A percentile compares a stretch with the other conserved stretches of the same genome.
Evolutionary conservation across 2,113 vertebrate species (phyloP).

Genomic region (Psophia crepitans): DNA sequence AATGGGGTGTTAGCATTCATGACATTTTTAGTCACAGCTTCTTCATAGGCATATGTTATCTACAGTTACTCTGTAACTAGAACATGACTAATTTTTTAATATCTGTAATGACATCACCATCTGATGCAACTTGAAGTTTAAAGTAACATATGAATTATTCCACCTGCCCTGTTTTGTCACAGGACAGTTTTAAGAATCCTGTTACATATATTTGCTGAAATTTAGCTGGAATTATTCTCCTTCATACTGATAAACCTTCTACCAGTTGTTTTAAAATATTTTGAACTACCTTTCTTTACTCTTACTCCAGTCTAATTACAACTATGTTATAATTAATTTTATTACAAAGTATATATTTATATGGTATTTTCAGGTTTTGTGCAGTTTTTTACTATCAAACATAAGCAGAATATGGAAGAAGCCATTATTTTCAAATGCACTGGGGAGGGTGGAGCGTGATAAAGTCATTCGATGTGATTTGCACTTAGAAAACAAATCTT

Average conservation of each 20-base stretch:
- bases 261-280: neutral
- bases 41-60: neutral
- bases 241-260: neutral
- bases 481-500: neutral
- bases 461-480: neutral
- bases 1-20: neutral
- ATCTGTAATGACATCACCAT: neutral
- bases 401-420: neutral
- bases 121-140: neutral
- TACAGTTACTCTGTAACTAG: neutral
- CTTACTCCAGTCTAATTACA: neutral
- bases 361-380: neutral
- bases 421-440: neutral
- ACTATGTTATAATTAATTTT: neutral
- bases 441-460: neutral
- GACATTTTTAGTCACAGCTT: neutral
- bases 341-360: neutral
- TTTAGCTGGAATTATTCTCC: neutral
- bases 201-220: neutral
- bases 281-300: neutral
- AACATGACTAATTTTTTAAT: neutral
- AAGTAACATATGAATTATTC: neutral
- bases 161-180: neutral
- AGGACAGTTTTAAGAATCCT: neutral
- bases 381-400: neutral